Conservation (phyloP, 2,888 invertebrate species). For the Heliconius charithonia region DNA sequence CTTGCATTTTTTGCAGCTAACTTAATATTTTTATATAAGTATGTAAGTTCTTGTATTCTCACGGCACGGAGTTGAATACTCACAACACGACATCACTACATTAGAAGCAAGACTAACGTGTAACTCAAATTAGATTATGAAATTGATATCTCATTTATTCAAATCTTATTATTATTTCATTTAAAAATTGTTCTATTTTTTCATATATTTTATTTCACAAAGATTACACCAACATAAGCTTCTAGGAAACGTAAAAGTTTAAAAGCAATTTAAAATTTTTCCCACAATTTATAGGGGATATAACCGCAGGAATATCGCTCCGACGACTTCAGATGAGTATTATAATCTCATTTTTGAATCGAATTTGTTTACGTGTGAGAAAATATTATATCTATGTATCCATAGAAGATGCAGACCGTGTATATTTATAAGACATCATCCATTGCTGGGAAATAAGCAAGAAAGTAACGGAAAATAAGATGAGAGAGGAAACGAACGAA, state of each 20-base stretch:
- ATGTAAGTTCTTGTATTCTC: constrained; percentile 39
- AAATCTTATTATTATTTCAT: not conserved
- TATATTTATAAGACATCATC: constrained; percentile 13
- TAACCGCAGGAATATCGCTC: constrained; percentile 50
- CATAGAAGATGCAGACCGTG: not conserved
- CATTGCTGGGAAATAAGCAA: constrained; percentile 38
- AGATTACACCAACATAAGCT: not conserved
- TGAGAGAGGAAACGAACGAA: constrained; percentile 58
- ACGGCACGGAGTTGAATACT: constrained; percentile 30
- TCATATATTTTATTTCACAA: not conserved
- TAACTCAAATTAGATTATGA: constrained; percentile 6
- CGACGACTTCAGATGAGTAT: constrained; percentile 64
- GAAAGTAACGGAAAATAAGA: constrained; percentile 48
- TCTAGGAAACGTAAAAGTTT: constrained; percentile 29
- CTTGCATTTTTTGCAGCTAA: constrained; percentile 50
- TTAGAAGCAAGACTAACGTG: constrained; percentile 1
- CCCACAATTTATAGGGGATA: constrained; percentile 47
- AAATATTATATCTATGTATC: constrained; percentile 64
- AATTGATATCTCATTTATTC: not conserved
- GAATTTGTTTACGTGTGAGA: constrained; percentile 76
- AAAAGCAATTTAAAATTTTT: constrained; percentile 43
- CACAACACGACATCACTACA: constrained; percentile 11
- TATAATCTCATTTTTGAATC: constrained; percentile 73
- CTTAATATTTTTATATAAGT: constrained; percentile 39
- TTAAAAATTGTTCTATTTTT: not conserved